Evolutionary conservation across 2,888 invertebrate genomes (phyloP), one percentile per base, ranked within the genome.

Genomic region (Brachylomia viminalis): DNA sequence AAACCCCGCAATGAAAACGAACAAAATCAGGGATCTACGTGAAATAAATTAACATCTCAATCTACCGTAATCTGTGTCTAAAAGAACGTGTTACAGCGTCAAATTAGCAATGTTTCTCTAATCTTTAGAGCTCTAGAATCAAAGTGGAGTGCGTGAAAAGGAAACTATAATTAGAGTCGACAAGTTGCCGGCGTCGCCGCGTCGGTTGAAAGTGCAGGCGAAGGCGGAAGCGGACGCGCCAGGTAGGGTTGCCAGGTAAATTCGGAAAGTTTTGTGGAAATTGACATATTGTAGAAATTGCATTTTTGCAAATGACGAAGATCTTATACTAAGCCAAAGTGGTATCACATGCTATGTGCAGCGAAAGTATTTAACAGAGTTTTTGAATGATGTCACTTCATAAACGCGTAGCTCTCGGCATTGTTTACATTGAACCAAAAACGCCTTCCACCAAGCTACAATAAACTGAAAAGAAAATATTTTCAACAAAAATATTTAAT

Each of bases 161-260:
- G 92, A 92, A 92, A 93, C 94, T 92, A 93, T 94, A 94, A 94
- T 94, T 94, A 94, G 91, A 91, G 92, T 83, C 87, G 90, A 92
- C 92, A 91, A 91, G 91, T 93, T 92, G 87, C 88, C 83, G 86
- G 86, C 85, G 87, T 56, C 56, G n/a, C 4, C 2, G 42, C 17
- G 17, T 84, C 79, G 79, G 86, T 72, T 74, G 81, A 84, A 84
- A 82, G 59, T 84, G 77, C 67, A 86, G 75, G 73, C 71, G 85
- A 85, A 87, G 87, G 85, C 83, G 72, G 77, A 68, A 79, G 83
- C 77, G 75, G 79, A 67, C 61, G 72, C 68, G 65, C 75, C 58
- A 72, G 65, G 74, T 56, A 64, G 86, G 83, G 70, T 65, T 74
- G 56, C 71, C 79, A 77, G 71, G 52, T 61, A 52, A 17, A 56